Evolutionary conservation across 2,797 vertebrate species (phyloP).

Genomic region (Micrastur ruficollis): DNA sequence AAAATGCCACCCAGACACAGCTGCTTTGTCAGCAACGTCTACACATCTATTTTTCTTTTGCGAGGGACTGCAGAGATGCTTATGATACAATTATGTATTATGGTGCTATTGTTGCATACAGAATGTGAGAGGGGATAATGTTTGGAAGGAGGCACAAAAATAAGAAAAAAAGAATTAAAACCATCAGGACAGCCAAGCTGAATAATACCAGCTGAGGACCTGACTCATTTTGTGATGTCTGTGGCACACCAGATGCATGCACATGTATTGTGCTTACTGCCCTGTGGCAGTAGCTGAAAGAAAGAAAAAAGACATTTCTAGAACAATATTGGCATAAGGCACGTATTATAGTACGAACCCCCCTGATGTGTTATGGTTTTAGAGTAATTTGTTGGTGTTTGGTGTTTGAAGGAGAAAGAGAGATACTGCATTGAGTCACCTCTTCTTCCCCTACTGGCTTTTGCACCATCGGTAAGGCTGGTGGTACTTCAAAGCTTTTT

Average conservation of each 20-base stretch:
- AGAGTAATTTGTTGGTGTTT: background rate
- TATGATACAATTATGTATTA: background rate
- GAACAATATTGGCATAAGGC: conserved; percentile 57
- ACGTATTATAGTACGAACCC: background rate
- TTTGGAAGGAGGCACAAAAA: background rate
- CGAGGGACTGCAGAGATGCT: background rate
- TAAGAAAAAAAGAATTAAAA: background rate
- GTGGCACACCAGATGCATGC: conserved; percentile 24
- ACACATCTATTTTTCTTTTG: background rate
- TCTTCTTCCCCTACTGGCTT: background rate
- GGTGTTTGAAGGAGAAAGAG: conserved; percentile 18
- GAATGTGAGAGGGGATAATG: background rate
- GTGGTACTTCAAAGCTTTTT: background rate
- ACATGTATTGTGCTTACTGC: conserved; percentile 35
- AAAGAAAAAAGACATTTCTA: conserved; percentile 40
- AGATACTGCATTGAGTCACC: background rate
- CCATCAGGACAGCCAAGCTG: background rate
- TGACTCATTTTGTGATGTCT: conserved; percentile 40
- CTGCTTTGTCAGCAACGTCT: conserved; percentile 10
- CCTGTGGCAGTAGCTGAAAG: conserved; percentile 35
- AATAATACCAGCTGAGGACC: conserved; percentile 51
- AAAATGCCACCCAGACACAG: background rate
- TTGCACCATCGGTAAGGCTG: background rate
- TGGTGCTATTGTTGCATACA: conserved; percentile 23
- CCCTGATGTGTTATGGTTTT: background rate